A percentile compares a stretch with the other conserved stretches of the same genome.
Evolutionary conservation across 37 sponge, comb jelly and placozoan genomes (phyloP).

Genomic region (Ephydatia muelleri): DNA sequence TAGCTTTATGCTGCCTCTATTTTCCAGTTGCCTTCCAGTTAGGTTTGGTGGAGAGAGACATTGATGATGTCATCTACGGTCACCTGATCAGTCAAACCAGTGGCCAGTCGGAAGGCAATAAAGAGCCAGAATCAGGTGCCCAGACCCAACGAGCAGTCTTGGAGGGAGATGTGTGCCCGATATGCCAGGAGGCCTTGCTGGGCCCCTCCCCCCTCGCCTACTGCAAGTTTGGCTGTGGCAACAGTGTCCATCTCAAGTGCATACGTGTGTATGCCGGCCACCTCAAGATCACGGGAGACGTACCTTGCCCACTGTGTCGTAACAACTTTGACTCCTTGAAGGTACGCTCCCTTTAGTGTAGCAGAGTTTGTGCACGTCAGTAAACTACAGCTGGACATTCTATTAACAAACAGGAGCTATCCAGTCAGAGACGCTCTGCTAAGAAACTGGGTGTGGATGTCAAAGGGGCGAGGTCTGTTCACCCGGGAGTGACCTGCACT

Average conservation of each 20-base stretch:
- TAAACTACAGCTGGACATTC: background rate
- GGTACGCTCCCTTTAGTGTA: conserved; percentile 11
- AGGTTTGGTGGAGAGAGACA: conserved; percentile 87
- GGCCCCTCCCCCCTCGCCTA: conserved; percentile 44
- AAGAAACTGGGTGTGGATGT: background rate
- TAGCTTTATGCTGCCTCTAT: too few relatives aligned
- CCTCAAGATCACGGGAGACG: conserved; percentile 72
- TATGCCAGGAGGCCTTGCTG: conserved; percentile 90
- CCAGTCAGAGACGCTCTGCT: background rate
- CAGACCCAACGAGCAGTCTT: conserved; percentile 49
- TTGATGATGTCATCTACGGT: conserved; percentile 75
- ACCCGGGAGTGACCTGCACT: conserved; percentile 60
- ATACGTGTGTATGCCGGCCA: conserved; percentile 97
- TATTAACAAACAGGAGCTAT: conserved; percentile 10
- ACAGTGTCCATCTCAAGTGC: conserved; percentile 90
- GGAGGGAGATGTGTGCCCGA: conserved; percentile 88
- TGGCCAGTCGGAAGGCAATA: background rate
- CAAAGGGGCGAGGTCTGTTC: background rate
- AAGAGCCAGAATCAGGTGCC: background rate
- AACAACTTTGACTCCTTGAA: conserved; percentile 82
- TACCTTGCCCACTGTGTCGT: conserved; percentile 89
- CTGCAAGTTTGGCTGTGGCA: conserved; percentile 86
- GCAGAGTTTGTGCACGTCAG: background rate
- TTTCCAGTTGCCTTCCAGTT: conserved; percentile 72
- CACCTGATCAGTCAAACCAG: conserved; percentile 27